phyloP scores from a whole-genome alignment of 2,888 invertebrate species.

The Uloborus plumipes region DNA sequence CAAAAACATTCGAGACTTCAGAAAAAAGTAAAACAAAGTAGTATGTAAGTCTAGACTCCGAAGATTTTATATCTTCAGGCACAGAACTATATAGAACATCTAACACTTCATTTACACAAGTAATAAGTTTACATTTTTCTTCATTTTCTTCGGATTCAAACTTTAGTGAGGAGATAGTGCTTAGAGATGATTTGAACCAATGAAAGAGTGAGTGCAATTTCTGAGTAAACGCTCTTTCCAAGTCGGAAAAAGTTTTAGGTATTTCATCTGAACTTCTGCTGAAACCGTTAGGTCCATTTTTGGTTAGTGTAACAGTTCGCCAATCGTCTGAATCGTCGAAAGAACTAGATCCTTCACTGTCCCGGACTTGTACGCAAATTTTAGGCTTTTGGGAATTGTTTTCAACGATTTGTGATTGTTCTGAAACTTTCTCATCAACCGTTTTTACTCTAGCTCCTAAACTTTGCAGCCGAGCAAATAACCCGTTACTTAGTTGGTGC shows the following conservation, averaged over 20 bases:
- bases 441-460: slow-evolving; percentile 38
- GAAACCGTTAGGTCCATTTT: not conserved
- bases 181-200: slow-evolving; percentile 42
- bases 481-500: slow-evolving; percentile 21
- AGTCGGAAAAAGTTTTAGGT: slow-evolving; percentile 27
- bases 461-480: slow-evolving; percentile 46
- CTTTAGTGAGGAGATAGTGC: slow-evolving; percentile 9
- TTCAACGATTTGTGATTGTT: not conserved
- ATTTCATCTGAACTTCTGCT: slow-evolving; percentile 9
- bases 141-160: no score
- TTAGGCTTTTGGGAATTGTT: slow-evolving; percentile 30
- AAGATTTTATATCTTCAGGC: no score
- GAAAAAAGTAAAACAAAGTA: slow-evolving; percentile 12
- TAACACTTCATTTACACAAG: no score
- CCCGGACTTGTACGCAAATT: slow-evolving; percentile 38
- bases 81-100: no score
- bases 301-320: not conserved
- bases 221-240: slow-evolving; percentile 29
- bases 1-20: slow-evolving; percentile 17
- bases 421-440: slow-evolving; percentile 8
- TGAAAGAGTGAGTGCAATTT: slow-evolving; percentile 30
- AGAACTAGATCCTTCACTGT: slow-evolving; percentile 17
- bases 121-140: no score
- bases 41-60: no score
- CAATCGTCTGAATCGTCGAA: slow-evolving; percentile 32